Evolutionary conservation across 2,797 vertebrate genomes (phyloP).

Genomic region (Oreonectes daqikongensis): DNA sequence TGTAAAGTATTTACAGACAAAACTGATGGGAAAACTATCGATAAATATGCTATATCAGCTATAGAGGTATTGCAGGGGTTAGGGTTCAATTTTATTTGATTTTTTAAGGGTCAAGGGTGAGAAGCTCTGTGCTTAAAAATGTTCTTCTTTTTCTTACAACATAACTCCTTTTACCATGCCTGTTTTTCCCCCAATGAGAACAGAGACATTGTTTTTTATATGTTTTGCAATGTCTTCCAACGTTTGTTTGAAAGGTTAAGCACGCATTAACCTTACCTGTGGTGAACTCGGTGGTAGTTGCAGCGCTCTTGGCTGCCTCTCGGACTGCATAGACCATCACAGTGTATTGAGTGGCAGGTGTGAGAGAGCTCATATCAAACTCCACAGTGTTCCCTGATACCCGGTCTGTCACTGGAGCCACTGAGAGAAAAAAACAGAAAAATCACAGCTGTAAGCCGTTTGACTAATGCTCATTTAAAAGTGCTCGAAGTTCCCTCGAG

Average conservation of each 20-base stretch:
- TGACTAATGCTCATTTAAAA: background rate
- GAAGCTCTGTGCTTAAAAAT: too few species aligned
- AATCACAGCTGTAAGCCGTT: slow-evolving; percentile 14
- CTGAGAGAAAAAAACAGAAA: slow-evolving; percentile 65
- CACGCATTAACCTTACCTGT: slow-evolving; percentile 78
- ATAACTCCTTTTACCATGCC: too few species aligned
- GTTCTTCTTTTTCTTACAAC: too few species aligned
- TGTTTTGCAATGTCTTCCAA: background rate
- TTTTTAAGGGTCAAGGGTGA: too few species aligned
- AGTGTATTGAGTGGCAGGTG: slow-evolving; percentile 85
- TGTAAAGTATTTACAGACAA: too few species aligned
- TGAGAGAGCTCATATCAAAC: slow-evolving; percentile 83
- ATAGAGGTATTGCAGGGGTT: too few species aligned
- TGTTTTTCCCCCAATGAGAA: too few species aligned
- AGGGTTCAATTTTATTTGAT: too few species aligned
- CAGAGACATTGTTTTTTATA: too few species aligned
- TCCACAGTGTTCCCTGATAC: slow-evolving; percentile 93
- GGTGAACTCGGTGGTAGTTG: slow-evolving; percentile 84
- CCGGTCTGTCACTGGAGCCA: slow-evolving; percentile 81
- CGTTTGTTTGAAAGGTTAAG: background rate
- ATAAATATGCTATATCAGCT: too few species aligned
- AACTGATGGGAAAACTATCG: too few species aligned
- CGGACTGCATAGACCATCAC: slow-evolving; percentile 88
- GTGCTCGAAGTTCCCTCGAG: background rate
- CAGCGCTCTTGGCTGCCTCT: slow-evolving; percentile 83